Conservation (phyloP, 2,888 invertebrate species). For the Boloria euphrosyne region DNA sequence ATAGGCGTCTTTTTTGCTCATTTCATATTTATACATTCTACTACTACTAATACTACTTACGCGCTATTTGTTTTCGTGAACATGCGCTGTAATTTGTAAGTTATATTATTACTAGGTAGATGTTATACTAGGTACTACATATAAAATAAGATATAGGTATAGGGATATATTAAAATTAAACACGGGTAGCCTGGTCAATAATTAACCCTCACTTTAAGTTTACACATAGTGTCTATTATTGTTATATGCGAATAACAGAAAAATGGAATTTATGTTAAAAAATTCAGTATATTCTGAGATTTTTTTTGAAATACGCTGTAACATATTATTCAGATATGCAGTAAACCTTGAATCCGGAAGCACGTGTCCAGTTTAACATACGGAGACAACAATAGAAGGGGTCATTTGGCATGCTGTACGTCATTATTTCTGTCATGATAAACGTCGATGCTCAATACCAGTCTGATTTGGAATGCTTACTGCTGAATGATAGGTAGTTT, state of each 20-base stretch:
- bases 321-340: constrained; percentile 41
- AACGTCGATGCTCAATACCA: constrained; percentile 2
- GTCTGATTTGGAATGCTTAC: not conserved
- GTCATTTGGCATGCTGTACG: constrained; percentile 49
- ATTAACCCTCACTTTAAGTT: constrained; percentile 20
- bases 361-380: constrained; percentile 62
- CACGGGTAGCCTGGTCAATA: constrained; percentile 14
- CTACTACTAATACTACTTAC: too few relatives aligned
- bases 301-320: constrained; percentile 21
- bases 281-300: constrained; percentile 7
- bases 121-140: too few relatives aligned
- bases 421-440: constrained; percentile 35
- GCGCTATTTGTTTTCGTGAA: too few relatives aligned
- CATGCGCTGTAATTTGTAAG: too few relatives aligned
- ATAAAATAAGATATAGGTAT: not conserved
- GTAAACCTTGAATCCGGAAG: constrained; percentile 53
- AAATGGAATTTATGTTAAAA: not conserved
- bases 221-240: constrained; percentile 29
- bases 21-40: too few relatives aligned
- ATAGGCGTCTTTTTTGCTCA: too few relatives aligned
- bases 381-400: constrained; percentile 53
- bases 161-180: constrained; percentile 12
- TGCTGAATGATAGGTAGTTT: not conserved
- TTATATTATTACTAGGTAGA: not conserved
- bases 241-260: constrained; percentile 13